Base-by-base conservation (phyloP, 2,888 invertebrate species). In the Pristionchus mayeri region DNA sequence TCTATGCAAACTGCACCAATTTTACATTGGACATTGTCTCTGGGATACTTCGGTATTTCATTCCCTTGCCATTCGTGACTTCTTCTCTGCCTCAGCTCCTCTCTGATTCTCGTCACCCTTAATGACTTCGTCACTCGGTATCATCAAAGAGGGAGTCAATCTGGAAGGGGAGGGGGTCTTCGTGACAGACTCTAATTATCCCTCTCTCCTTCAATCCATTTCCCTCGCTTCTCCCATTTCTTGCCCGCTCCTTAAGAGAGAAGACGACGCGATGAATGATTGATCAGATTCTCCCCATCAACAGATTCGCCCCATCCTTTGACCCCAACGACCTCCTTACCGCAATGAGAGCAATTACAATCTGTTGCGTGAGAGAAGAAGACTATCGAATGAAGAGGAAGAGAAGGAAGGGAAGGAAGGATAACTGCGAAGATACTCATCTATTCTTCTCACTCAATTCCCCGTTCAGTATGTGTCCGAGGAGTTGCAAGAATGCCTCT, bases 111-210 rank as follows among this genome's bases (percentile, higher is more conserved):
- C 27, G 11, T 63, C 63, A 27, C 18, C 34, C 24, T 24, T 34
- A 27, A 27, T 63, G 16, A 30, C 30, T 9, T 34, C 1, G 63
- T n/a, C n/a, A n/a, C n/a, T n/a, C 63, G 63, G 63, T 63, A 11
- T 63, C 63, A 24, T 54, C 54, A 54, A 54, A 54, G 54, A 63
- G 63, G 11, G 30, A 9, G 11, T 60, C n/a, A 11, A 0, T 44
- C 44, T n/a, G 4, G n/a, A n/a, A n/a, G n/a, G n/a, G n/a, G n/a
- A n/a, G n/a, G n/a, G n/a, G n/a, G n/a, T n/a, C 30, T 52, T 54
- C 54, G 50, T 79, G 52, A 52, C 79, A 52, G 50, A 30, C 79
- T 79, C 52, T 79, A 50, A 52, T 54, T 52, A 24, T 79, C 79
- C 21, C 52, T 50, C n/a, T 44, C 30, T 18, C 16, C 13, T 24